phyloP scores from a whole-genome alignment of 1,140 invertebrate genomes.

The Proctacanthus coquilletti region DNA sequence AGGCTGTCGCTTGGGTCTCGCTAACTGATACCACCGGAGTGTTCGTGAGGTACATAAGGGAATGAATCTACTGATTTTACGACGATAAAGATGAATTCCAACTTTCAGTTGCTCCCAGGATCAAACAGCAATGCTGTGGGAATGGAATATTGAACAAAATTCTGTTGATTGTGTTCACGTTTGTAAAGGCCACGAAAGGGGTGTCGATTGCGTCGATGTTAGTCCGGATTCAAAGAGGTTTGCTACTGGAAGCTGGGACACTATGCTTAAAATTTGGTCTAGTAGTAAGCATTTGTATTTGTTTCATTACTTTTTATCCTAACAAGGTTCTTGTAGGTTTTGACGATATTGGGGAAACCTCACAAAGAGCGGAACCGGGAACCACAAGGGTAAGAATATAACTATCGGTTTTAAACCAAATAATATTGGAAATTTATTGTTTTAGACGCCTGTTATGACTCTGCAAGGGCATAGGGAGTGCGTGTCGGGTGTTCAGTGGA shows the following conservation, averaged over 20 bases:
- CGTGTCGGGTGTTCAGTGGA: slow-evolving; percentile 73
- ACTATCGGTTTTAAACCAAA: not conserved
- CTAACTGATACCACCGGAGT: slow-evolving; percentile 42
- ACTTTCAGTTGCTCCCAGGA: slow-evolving; percentile 70
- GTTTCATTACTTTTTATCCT: not conserved
- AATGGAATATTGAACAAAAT: slow-evolving; percentile 63
- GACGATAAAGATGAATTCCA: slow-evolving; percentile 18
- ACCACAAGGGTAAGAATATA: slow-evolving; percentile 31
- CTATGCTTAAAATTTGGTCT: slow-evolving; percentile 63
- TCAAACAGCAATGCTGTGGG: slow-evolving; percentile 82
- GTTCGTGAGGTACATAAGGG: slow-evolving; percentile 50
- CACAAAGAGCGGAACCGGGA: slow-evolving; percentile 34
- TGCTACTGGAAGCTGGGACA: slow-evolving; percentile 90
- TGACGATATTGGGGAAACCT: slow-evolving; percentile 29
- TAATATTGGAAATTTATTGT: not conserved
- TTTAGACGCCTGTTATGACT: slow-evolving; percentile 68
- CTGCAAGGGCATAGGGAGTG: slow-evolving; percentile 85
- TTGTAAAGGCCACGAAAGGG: slow-evolving; percentile 76
- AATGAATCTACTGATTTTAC: not conserved
- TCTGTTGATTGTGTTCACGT: slow-evolving; percentile 63
- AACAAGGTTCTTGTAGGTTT: slow-evolving; percentile 18
- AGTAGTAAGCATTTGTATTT: slow-evolving; percentile 35
- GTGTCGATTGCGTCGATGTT: slow-evolving; percentile 69
- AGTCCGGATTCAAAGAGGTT: slow-evolving; percentile 47
- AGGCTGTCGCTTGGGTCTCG: slow-evolving; percentile 74